Evolutionary conservation across 2,797 vertebrate genomes (phyloP), one percentile per base, ranked within the genome.

Genomic region (Siniperca obscura): DNA sequence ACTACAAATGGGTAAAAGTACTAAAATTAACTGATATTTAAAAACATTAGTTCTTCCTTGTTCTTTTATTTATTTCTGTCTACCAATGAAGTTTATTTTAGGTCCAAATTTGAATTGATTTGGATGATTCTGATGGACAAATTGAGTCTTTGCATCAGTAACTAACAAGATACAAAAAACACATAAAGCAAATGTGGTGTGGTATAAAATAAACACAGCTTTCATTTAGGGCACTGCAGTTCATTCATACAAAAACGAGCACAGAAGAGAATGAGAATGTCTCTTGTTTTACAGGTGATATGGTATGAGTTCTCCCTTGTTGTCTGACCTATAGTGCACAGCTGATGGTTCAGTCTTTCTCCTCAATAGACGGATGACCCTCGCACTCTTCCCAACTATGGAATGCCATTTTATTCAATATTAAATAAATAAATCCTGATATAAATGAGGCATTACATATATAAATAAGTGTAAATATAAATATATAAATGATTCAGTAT

Each of bases 301-400:
- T 1, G 62, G 9, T 48, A 25, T 14, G 44, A 44, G 44, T 36
- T 38, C 38, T 10, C 8, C 42, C 34, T 4, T 38, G 34, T 30
- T 8, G 38, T 73, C 57, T 61, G 19, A 55, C 34, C 74, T 65
- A n/a, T 8, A 48, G 13, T 9, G 17, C 46, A 60, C 72, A 76
- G 69, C 73, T 83, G 68, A 77, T 70, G 78, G 64, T 71, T 84
- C 78, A 71, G 56, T 67, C 64, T 73, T 61, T 61, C 44, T 46
- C 48, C 48, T 34, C 25, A 27, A 13, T 22, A 27, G 57, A 74
- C 44, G n/a, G 66, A 68, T 30, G 16, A 70, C 56, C 46, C 25
- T 56, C 13, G 0, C 27, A 0, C 48, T 46, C 60, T 50, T 19
- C 67, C 70, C 34, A 9, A 5, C 36, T 5, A 36, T 5, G 36